These are phyloP conservation scores for Cyanoderma ruficeps DNA, from an alignment of 2,113 vertebrate species.

Conservation along the genomic window DNA sequence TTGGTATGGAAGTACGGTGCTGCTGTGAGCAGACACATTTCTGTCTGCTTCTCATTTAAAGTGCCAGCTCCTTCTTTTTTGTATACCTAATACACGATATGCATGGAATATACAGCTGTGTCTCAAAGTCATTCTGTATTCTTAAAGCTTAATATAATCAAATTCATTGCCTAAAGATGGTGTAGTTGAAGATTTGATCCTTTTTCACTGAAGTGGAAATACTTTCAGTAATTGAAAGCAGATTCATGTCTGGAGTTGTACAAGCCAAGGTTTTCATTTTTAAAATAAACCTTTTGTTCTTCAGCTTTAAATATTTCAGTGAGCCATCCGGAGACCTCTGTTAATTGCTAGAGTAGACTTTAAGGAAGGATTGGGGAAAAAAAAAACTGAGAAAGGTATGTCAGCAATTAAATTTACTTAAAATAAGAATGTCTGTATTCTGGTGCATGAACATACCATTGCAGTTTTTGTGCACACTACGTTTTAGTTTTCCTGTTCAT, in stretches of 20 bases:
- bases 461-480: not conserved
- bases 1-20: not conserved
- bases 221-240: constrained; percentile 81
- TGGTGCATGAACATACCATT: not conserved
- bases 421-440: not conserved
- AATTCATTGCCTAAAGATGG: constrained; percentile 74
- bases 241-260: constrained; percentile 79
- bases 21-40: constrained; percentile 10
- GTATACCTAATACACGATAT: not conserved
- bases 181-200: constrained; percentile 80
- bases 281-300: constrained; percentile 84
- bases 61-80: constrained; percentile 5
- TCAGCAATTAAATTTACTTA: constrained; percentile 35
- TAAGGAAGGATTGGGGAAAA: constrained; percentile 22
- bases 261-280: constrained; percentile 77
- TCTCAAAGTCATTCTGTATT: constrained; percentile 61
- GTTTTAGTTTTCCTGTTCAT: not conserved
- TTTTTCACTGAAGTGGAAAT: constrained; percentile 79
- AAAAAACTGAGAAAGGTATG: constrained; percentile 28
- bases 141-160: constrained; percentile 66
- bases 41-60: not conserved
- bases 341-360: constrained; percentile 71
- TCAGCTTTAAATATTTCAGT: constrained; percentile 69
- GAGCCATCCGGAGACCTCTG: constrained; percentile 59
- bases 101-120: constrained; percentile 13